phyloP scores from a whole-genome alignment of 2,113 vertebrate genomes.

The Pelvicachromis taeniatus region DNA sequence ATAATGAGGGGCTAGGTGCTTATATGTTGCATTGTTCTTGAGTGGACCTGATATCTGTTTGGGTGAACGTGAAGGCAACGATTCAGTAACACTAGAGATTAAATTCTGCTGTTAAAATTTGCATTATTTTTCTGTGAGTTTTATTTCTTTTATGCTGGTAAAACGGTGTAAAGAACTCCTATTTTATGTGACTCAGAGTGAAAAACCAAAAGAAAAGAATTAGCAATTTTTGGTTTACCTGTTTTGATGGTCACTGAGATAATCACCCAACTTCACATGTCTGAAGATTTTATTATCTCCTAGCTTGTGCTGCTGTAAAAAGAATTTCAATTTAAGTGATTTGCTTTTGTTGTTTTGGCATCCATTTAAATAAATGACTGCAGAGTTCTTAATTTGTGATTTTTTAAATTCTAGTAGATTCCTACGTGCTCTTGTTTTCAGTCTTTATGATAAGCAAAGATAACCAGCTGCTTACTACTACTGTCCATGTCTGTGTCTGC shows the following conservation, averaged over 20 bases:
- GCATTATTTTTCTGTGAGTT: background rate
- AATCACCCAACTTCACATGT: background rate
- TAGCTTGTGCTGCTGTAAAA: background rate
- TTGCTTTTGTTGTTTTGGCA: background rate
- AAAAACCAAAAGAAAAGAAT: background rate
- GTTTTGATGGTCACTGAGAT: background rate
- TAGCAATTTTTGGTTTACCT: background rate
- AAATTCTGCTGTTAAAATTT: background rate
- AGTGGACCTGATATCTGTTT: background rate
- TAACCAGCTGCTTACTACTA: background rate
- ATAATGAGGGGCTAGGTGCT: conserved; percentile 50
- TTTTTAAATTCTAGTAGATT: background rate
- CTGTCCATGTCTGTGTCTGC: background rate
- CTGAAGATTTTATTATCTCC: background rate
- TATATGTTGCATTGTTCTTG: conserved; percentile 18
- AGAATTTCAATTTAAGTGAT: background rate
- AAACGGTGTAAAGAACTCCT: background rate
- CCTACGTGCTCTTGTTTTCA: background rate
- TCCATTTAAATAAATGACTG: background rate
- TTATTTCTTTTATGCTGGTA: background rate
- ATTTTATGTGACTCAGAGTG: background rate
- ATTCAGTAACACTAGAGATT: background rate
- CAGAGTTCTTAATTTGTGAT: background rate
- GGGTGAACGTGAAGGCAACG: background rate
- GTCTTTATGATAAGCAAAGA: background rate